Evolutionary conservation across 2,797 vertebrate genomes (phyloP), one percentile per base, ranked within the genome.

Genomic region (Brotula barbata): DNA sequence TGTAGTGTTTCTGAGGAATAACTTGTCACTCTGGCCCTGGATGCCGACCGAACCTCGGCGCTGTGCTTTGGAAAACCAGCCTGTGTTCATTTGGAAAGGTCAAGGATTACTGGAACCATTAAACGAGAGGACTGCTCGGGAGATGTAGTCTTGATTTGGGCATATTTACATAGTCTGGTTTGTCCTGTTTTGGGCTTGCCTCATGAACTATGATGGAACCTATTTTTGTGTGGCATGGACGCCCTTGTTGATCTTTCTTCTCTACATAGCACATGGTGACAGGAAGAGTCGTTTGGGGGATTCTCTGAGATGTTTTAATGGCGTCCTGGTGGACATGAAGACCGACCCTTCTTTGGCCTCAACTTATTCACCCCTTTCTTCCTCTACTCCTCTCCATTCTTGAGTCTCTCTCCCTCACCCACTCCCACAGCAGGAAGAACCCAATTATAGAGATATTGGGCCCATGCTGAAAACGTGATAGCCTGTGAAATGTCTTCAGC

Each of bases 401-500:
- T 71, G 20, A 40, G 53, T 46, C 57, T 56, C 75, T 37, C 37
- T 40, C 23, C 13, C 47, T 52, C 42, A 23, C 59, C 55, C 46
- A 53, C 15, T 85, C 74, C 69, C 70, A 47, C 68, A 69, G 80
- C 87, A 90, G 90, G 90, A 91, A 91, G 87, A 82, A 71, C 73
- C 85, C 80, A 91, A 86, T 92, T 88, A 90, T 68, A 86, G 83
- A 79, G 86, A 88, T 89, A 88, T 82, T 75, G 43, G 73, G 68
- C 71, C 83, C 75, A 78, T 82, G 76, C 82, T 87, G 85, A 84
- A 90, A 88, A 85, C 20, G 86, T 85, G 88, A 89, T 84, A 84
- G 90, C 81, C 89, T 89, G 90, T 90, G 87, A 90, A 91, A 91
- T 88, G 86, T 91, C 88, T 89, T 83, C 45, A 43, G 78, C 78